A percentile compares a stretch with the other conserved stretches of the same genome.
These are phyloP conservation scores for Parnassius orleans DNA, from an alignment of 2,888 invertebrate species.

Conservation along the genomic window DNA sequence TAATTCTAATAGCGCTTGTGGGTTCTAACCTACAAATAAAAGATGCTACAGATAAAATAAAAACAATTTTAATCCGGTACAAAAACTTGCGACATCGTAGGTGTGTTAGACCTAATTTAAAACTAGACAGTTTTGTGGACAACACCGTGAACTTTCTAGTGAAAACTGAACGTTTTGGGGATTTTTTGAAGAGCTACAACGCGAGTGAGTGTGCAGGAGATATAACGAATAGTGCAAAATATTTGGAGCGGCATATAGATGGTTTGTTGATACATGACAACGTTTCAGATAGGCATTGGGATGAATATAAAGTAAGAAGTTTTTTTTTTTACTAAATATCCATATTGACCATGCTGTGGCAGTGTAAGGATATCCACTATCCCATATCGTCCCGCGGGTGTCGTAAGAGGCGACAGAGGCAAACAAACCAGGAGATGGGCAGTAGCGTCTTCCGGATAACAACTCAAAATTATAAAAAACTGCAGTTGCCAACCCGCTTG, in stretches of 20 bases:
- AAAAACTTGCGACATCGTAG: slow-evolving; percentile 39
- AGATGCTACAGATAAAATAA: slow-evolving; percentile 43
- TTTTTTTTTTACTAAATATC: too few species aligned
- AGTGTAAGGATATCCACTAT: too few species aligned
- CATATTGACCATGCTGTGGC: too few species aligned
- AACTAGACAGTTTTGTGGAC: slow-evolving; percentile 39
- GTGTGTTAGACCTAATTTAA: slow-evolving; percentile 32
- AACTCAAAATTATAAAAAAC: too few species aligned
- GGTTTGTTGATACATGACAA: slow-evolving; percentile 51
- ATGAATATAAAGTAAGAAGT: slow-evolving; percentile 60
- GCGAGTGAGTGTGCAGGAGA: slow-evolving; percentile 46
- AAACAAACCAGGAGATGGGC: too few species aligned
- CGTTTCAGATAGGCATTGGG: slow-evolving; percentile 60
- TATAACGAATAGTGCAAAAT: slow-evolving; percentile 32
- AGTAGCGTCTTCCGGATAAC: too few species aligned
- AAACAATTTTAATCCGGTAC: slow-evolving; percentile 40
- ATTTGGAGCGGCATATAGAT: slow-evolving; percentile 46
- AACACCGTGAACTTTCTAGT: slow-evolving; percentile 45
- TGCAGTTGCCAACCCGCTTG: too few species aligned
- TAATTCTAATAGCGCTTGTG: slow-evolving; percentile 41
- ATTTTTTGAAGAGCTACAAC: slow-evolving; percentile 45
- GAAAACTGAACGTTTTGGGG: slow-evolving; percentile 45
- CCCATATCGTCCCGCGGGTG: too few species aligned
- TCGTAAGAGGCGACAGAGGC: too few species aligned
- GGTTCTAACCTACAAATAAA: slow-evolving; percentile 40